These are phyloP conservation scores for Pitangus sulphuratus DNA, from an alignment of 2,797 vertebrate species.

Conservation along the genomic window DNA sequence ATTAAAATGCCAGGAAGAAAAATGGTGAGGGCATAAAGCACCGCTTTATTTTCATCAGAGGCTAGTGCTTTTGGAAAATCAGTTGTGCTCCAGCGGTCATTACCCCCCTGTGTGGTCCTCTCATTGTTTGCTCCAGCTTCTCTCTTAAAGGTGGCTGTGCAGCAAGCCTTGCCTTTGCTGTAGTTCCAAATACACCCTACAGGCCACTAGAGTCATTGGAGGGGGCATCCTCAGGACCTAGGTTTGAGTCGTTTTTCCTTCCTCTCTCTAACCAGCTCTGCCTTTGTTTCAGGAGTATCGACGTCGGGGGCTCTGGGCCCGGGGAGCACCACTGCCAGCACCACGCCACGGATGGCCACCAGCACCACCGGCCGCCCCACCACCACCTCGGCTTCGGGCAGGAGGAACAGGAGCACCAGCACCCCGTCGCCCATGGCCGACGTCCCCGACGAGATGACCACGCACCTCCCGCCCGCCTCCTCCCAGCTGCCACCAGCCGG, in stretches of 20 bases:
- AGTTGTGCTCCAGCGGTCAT: not conserved
- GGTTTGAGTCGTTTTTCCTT: not conserved
- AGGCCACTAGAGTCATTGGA: accelerated
- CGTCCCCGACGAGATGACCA: conserved; percentile 71
- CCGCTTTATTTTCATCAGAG: conserved; percentile 31
- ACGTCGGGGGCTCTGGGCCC: conserved; percentile 85
- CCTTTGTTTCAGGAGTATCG: conserved; percentile 79
- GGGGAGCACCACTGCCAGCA: conserved; percentile 81
- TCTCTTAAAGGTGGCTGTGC: not conserved
- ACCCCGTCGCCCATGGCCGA: conserved; percentile 70
- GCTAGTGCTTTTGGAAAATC: conserved; percentile 9
- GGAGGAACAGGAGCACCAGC: conserved; percentile 81
- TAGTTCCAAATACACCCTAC: not conserved
- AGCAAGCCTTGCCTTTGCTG: not conserved
- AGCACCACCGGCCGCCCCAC: conserved; percentile 71
- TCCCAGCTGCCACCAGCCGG: conserved; percentile 86
- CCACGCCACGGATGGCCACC: conserved; percentile 67
- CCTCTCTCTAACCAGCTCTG: not conserved
- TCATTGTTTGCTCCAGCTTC: not conserved
- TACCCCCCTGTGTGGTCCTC: not conserved
- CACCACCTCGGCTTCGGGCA: conserved; percentile 72
- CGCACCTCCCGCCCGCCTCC: conserved; percentile 74
- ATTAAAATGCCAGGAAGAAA: conserved; percentile 44
- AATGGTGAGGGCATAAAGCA: not conserved
- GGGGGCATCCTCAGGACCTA: not conserved